A percentile compares a stretch with the other conserved stretches of the same genome.
phyloP scores from a whole-genome alignment of 2,888 invertebrate genomes.

The Xylocampa areola region DNA sequence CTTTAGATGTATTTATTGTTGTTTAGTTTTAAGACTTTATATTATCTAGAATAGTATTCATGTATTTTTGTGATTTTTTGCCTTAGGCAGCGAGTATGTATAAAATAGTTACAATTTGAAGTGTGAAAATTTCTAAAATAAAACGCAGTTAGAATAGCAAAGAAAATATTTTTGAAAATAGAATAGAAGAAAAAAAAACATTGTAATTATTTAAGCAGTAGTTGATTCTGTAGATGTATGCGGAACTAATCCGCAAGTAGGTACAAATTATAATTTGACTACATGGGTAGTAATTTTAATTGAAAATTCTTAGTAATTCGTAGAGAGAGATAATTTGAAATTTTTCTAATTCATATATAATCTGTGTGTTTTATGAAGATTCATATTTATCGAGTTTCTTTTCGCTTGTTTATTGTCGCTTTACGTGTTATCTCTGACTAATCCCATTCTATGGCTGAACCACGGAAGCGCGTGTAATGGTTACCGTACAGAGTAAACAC shows the following conservation, averaged over 20 bases:
- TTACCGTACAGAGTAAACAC: slow-evolving; percentile 49
- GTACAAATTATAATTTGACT: slow-evolving; percentile 72
- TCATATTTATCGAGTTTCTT: slow-evolving; percentile 72
- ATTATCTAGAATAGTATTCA: slow-evolving; percentile 62
- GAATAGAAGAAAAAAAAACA: slow-evolving; percentile 71
- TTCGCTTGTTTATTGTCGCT: slow-evolving; percentile 84
- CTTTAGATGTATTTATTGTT: slow-evolving; percentile 76
- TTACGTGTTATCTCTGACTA: slow-evolving; percentile 77
- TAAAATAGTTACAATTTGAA: slow-evolving; percentile 60
- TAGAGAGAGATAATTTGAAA: slow-evolving; percentile 70
- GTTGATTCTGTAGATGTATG: slow-evolving; percentile 78
- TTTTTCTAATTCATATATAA: slow-evolving; percentile 61
- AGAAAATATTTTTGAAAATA: slow-evolving; percentile 65
- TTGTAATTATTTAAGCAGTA: slow-evolving; percentile 72
- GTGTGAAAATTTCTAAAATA: slow-evolving; percentile 57
- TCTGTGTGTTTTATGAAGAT: slow-evolving; percentile 72
- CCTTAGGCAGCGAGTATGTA: slow-evolving; percentile 73
- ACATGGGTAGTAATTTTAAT: slow-evolving; percentile 72
- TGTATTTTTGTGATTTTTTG: slow-evolving; percentile 71
- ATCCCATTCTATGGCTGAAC: slow-evolving; percentile 84
- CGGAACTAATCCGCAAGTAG: slow-evolving; percentile 72
- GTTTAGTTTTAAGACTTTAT: slow-evolving; percentile 79
- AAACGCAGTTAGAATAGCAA: slow-evolving; percentile 70
- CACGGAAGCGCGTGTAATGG: slow-evolving; percentile 59
- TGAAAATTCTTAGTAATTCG: slow-evolving; percentile 69